These are phyloP conservation scores for Drosophila kambysellisi DNA, from an alignment of 2,888 invertebrate genomes.

Conservation along the genomic window DNA sequence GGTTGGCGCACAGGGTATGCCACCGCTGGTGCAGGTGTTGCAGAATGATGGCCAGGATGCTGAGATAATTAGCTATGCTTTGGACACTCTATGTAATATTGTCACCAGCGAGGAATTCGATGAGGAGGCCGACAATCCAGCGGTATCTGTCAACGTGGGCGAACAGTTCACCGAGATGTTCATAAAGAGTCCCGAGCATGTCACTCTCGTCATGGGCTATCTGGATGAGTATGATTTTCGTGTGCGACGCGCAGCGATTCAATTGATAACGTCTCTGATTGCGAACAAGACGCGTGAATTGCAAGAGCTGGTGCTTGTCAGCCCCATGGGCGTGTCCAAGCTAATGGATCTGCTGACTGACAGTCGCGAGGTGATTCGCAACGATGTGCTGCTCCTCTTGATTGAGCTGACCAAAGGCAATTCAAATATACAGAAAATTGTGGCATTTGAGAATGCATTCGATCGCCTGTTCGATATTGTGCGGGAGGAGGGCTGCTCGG, in stretches of 20 bases:
- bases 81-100: slow-evolving; percentile 96
- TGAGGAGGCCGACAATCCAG: slow-evolving; percentile 90
- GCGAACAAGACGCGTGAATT: slow-evolving; percentile 94
- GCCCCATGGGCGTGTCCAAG: slow-evolving; percentile 98
- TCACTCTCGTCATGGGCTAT: slow-evolving; percentile 92
- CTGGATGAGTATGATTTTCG: slow-evolving; percentile 98
- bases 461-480: slow-evolving; percentile 97
- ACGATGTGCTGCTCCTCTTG: slow-evolving; percentile 95
- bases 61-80: slow-evolving; percentile 95
- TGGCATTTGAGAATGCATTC: slow-evolving; percentile 99
- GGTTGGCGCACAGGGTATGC: slow-evolving; percentile 97
- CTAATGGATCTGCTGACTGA: slow-evolving; percentile 98
- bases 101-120: slow-evolving; percentile 93
- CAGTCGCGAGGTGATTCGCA: slow-evolving; percentile 96
- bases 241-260: slow-evolving; percentile 95
- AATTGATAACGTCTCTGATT: slow-evolving; percentile 94
- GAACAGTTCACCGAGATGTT: slow-evolving; percentile 99
- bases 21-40: slow-evolving; percentile 91
- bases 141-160: slow-evolving; percentile 90
- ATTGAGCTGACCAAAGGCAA: slow-evolving; percentile 95
- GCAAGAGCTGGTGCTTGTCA: slow-evolving; percentile 94
- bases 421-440: slow-evolving; percentile 99
- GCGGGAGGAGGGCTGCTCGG: slow-evolving; percentile 94
- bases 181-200: slow-evolving; percentile 94
- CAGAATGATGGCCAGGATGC: slow-evolving; percentile 95